These are phyloP conservation scores for Chaenodraco wilsoni DNA, from an alignment of 2,797 vertebrate species.

Conservation along the genomic window DNA sequence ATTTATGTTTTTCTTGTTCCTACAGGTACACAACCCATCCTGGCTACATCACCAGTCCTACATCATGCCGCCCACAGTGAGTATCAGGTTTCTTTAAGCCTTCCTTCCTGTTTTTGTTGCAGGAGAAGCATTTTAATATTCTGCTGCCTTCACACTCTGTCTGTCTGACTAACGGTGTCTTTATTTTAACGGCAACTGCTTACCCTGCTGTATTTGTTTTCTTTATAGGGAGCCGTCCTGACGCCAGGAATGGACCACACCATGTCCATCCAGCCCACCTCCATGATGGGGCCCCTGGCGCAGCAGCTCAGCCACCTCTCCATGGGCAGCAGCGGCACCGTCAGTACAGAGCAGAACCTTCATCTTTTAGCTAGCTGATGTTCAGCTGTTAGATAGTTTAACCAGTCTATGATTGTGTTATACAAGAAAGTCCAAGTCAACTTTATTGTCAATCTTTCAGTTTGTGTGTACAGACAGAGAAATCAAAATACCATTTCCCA, in stretches of 20 bases:
- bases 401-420: background rate
- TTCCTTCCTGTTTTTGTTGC: slow-evolving; percentile 4
- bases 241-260: slow-evolving; percentile 91
- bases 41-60: slow-evolving; percentile 96
- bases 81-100: slow-evolving; percentile 52
- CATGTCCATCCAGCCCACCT: slow-evolving; percentile 91
- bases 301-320: slow-evolving; percentile 95
- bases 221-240: slow-evolving; percentile 87
- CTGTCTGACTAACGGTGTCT: background rate
- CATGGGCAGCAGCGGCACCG: slow-evolving; percentile 89
- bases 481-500: no score
- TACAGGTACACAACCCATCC: slow-evolving; percentile 89
- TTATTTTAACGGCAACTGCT: background rate
- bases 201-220: slow-evolving; percentile 1
- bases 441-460: no score
- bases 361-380: background rate
- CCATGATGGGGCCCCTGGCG: slow-evolving; percentile 90
- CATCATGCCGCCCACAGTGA: slow-evolving; percentile 95
- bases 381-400: background rate
- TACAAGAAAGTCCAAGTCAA: background rate
- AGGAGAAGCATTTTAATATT: background rate
- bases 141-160: background rate
- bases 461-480: no score
- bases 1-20: background rate
- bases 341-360: slow-evolving; percentile 69